A percentile compares a stretch with the other conserved stretches of the same genome.
These are phyloP conservation scores for Epirrhoe tristata DNA, from an alignment of 2,888 invertebrate genomes.

Conservation along the genomic window DNA sequence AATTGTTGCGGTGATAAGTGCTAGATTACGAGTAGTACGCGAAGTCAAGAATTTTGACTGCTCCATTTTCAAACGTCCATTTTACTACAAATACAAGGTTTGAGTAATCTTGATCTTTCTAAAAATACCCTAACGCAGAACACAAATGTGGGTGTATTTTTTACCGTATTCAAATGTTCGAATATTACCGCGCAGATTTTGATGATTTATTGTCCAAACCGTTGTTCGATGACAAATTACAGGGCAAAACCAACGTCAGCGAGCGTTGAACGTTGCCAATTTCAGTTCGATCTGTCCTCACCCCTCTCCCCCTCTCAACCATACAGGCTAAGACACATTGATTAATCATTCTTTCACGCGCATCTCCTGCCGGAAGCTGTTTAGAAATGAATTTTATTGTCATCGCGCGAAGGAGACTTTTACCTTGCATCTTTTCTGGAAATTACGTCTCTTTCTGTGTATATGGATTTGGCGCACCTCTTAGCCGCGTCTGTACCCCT, in stretches of 20 bases:
- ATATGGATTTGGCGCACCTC: slow-evolving; percentile 65
- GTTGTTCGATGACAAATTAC: slow-evolving; percentile 62
- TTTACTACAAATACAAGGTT: slow-evolving; percentile 45
- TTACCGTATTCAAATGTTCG: slow-evolving; percentile 10
- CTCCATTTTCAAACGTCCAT: slow-evolving; percentile 62
- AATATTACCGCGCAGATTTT: slow-evolving; percentile 27
- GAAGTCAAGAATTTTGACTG: slow-evolving; percentile 49
- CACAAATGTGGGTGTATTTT: slow-evolving; percentile 1
- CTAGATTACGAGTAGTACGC: slow-evolving; percentile 49
- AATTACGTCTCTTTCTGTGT: slow-evolving; percentile 53
- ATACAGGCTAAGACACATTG: slow-evolving; percentile 67
- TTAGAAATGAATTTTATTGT: slow-evolving; percentile 63
- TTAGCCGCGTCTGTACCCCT: slow-evolving; percentile 76
- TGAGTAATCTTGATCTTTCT: slow-evolving; percentile 51
- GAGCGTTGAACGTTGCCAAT: slow-evolving; percentile 69
- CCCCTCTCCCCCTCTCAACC: slow-evolving; percentile 56
- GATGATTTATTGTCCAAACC: slow-evolving; percentile 50
- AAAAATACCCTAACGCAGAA: slow-evolving; percentile 30
- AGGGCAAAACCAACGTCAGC: slow-evolving; percentile 66
- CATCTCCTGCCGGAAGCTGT: slow-evolving; percentile 55
- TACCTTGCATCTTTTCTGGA: slow-evolving; percentile 47
- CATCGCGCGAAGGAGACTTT: slow-evolving; percentile 60
- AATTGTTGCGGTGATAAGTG: slow-evolving; percentile 49
- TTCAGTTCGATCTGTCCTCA: slow-evolving; percentile 79
- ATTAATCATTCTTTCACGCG: slow-evolving; percentile 75